These are phyloP conservation scores for Acropora yongei DNA, from an alignment of 64 coral and sea anemone species.

Conservation along the genomic window DNA sequence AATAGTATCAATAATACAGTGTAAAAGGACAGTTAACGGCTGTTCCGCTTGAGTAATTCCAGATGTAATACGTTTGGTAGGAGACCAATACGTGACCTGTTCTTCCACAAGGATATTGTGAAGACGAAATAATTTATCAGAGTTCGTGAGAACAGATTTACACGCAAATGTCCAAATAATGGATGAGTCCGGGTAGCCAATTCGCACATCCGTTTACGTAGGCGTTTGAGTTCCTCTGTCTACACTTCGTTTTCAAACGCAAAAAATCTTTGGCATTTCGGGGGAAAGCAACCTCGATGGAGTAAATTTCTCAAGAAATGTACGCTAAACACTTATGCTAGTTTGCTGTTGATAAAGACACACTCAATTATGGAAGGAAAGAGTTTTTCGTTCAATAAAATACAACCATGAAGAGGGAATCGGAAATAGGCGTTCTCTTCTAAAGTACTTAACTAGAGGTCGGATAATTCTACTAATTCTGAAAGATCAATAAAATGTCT, in stretches of 20 bases:
- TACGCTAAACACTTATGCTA: too few relatives aligned
- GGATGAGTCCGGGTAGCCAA: background rate
- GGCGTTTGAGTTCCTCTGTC: background rate
- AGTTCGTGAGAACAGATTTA: conserved; percentile 18
- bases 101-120: conserved; percentile 25
- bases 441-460: background rate
- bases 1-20: conserved; percentile 4
- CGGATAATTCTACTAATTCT: background rate
- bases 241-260: background rate
- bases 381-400: background rate
- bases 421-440: conserved; percentile 32
- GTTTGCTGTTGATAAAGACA: too few relatives aligned
- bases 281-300: background rate
- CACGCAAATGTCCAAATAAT: background rate
- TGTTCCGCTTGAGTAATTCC: conserved; percentile 24
- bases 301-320: too few relatives aligned
- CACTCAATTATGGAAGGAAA: too few relatives aligned
- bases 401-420: background rate
- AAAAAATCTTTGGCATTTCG: background rate
- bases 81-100: conserved; percentile 18
- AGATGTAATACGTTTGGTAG: background rate
- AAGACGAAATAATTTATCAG: background rate
- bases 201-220: background rate
- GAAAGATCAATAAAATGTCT: background rate
- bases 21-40: background rate